Base-by-base conservation (phyloP, 2,888 invertebrate genomes). In the Abrostola tripartita region DNA sequence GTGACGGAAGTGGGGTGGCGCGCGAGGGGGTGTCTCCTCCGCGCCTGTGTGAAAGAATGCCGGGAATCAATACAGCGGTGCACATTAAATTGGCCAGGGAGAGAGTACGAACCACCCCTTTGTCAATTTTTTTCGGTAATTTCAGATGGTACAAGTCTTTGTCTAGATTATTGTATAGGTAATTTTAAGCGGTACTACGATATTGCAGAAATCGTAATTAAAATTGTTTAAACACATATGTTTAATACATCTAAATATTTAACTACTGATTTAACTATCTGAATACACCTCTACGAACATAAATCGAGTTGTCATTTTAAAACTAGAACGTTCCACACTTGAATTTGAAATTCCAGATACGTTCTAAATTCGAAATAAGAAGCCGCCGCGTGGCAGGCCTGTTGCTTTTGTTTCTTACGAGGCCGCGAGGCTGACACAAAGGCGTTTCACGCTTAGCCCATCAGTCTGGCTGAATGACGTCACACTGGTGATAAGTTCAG, bases 1-100 rank as follows among this genome's bases (percentile, higher is more conserved):
- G 77, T 77, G 78, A 76, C 73, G 72, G 64, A 69, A 70, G 71
- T 62, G 65, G 76, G 78, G 76, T 75, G 61, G 82, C 76, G 59
- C 63, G 58, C 70, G 78, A 74, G 82, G 76, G 81, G 74, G 65
- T 79, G 78, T 62, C 37, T 81, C 61, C 88, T 84, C 82, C 89
- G 91, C 92, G 91, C 93, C 92, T 92, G 93, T 93, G 92, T 93
- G 92, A 92, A 93, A 93, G 94, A 94, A 94, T 93, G 92, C 91
- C 86, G 85, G 84, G 92, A 94, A 94, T 94, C 94, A 94, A 94
- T 94, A 94, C 93, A 90, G 91, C 89, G 88, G 87, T 85, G 90
- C 90, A 91, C 93, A 90, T 92, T 92, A 93, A 93, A 93, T 93
- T 92, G 91, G 89, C 91, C 88, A 81, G 88, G 87, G 88, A 83